Conservation (phyloP, 2,113 vertebrate species). For the Lophotis ruficrista region DNA sequence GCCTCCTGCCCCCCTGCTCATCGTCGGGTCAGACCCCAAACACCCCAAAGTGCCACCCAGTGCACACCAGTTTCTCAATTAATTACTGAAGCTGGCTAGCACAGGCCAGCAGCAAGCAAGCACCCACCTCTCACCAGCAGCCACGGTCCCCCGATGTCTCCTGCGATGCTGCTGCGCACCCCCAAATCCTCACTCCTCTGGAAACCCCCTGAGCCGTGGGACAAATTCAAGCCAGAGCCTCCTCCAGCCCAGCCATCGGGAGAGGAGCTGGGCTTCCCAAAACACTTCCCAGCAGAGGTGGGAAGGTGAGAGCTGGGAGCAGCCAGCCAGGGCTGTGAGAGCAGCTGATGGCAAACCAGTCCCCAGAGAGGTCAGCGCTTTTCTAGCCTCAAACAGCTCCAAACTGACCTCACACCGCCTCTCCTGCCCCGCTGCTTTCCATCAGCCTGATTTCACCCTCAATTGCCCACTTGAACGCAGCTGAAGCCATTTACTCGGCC, state of each 20-base stretch:
- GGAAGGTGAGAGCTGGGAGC: too few species aligned
- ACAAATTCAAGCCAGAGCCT: not conserved
- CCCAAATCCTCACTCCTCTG: not conserved
- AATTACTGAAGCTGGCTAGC: not conserved
- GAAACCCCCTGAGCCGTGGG: accelerated
- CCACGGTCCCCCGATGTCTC: accelerated
- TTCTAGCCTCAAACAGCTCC: not conserved
- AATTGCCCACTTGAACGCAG: not conserved
- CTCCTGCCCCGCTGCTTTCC: not conserved
- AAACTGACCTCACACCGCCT: not conserved
- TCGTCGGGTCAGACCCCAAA: not conserved
- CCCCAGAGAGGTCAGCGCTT: not conserved
- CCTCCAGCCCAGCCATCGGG: accelerated
- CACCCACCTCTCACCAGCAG: not conserved
- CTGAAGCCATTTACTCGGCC: not conserved
- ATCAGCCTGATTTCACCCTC: not conserved
- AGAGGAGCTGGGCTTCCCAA: not conserved
- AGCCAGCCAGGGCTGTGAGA: not conserved
- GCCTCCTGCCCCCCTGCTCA: accelerated
- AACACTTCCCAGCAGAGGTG: accelerated
- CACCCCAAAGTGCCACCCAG: not conserved
- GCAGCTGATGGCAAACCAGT: not conserved
- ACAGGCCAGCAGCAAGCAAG: accelerated
- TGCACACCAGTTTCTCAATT: not conserved
- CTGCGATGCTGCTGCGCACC: not conserved